A percentile compares a stretch with the other conserved stretches of the same genome.
phyloP scores from a whole-genome alignment of 2,113 vertebrate genomes.

The Petroica traversi region DNA sequence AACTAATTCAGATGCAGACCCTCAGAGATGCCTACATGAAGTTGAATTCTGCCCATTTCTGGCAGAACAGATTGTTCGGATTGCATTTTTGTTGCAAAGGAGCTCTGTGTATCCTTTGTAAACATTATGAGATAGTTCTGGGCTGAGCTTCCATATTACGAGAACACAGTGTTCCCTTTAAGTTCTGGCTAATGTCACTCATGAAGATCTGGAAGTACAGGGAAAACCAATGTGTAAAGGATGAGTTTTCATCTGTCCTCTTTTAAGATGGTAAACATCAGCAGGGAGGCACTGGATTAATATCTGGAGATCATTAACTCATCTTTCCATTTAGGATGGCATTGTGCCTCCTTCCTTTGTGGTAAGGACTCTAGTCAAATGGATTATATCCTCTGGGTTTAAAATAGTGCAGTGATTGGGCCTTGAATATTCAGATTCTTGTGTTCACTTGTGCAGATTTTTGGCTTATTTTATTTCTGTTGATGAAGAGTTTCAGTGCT shows the following conservation, averaged over 20 bases:
- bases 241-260: neutral
- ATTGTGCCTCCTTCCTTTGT: neutral
- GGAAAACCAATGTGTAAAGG: neutral
- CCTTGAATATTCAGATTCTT: neutral
- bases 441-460: neutral
- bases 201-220: neutral
- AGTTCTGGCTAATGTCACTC: neutral
- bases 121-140: neutral
- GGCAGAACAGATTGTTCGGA: slow-evolving; percentile 4
- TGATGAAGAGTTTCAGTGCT: neutral
- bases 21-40: neutral
- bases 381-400: neutral
- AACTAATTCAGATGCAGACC: neutral
- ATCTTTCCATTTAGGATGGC: neutral
- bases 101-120: slow-evolving; percentile 1
- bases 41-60: neutral
- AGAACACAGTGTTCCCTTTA: neutral
- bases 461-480: neutral
- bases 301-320: neutral
- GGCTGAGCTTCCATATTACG: neutral
- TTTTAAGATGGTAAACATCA: neutral
- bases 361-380: neutral
- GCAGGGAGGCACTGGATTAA: neutral
- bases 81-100: neutral
- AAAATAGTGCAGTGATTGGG: neutral